Percentiles rank a stretch among this genome's conserved stretches.
These are phyloP conservation scores for Hesperophylax magnus DNA, from an alignment of 1,140 invertebrate species.

Conservation along the genomic window DNA sequence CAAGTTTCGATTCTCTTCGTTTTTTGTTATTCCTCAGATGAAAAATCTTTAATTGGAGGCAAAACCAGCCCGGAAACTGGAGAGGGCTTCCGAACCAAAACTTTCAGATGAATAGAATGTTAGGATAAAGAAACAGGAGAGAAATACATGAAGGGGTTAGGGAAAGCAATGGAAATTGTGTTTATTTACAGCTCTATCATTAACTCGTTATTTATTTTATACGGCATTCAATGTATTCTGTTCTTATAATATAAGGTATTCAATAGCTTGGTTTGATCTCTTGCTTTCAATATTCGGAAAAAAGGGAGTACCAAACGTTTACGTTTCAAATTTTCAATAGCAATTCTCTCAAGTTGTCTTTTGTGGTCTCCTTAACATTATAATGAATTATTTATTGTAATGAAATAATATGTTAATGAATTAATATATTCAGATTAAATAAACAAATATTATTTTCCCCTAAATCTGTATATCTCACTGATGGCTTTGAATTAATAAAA, in stretches of 20 bases:
- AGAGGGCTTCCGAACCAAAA: conserved; percentile 38
- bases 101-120: conserved; percentile 37
- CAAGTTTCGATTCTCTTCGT: conserved; percentile 47
- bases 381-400: too few relatives aligned
- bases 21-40: conserved; percentile 41
- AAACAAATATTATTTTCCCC: too few relatives aligned
- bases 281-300: too few relatives aligned
- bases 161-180: not conserved
- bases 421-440: too few relatives aligned
- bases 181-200: not conserved
- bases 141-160: not conserved
- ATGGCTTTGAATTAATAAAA: too few relatives aligned
- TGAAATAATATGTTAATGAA: too few relatives aligned
- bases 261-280: not conserved
- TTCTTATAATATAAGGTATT: not conserved
- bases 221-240: not conserved
- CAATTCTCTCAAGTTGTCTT: too few relatives aligned
- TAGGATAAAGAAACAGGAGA: not conserved
- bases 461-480: too few relatives aligned
- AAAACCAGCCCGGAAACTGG: conserved; percentile 26
- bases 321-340: too few relatives aligned
- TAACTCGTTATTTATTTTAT: not conserved
- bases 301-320: too few relatives aligned
- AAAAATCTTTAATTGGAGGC: conserved; percentile 52
- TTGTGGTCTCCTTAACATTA: too few relatives aligned